Conservation (phyloP, 2,113 vertebrate species). For the Corythaeola cristata region DNA sequence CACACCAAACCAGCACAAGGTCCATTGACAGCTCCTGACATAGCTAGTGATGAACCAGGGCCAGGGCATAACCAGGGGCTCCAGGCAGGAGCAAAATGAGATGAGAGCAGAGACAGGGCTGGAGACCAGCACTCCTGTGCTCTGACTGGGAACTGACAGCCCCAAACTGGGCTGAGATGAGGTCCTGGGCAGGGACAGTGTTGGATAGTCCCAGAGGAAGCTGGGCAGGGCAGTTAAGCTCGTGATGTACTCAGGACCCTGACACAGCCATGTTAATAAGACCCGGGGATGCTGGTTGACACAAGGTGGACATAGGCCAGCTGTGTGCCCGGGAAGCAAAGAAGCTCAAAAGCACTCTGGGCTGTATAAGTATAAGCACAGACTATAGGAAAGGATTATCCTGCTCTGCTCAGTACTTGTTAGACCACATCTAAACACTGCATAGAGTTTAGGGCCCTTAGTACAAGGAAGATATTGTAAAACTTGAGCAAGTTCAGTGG, state of each 20-base stretch:
- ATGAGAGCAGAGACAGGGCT: background rate
- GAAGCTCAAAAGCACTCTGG: fast-evolving
- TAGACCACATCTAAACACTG: background rate
- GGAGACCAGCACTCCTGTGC: background rate
- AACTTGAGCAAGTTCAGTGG: background rate
- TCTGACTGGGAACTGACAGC: background rate
- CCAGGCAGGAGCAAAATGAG: background rate
- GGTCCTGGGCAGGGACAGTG: background rate
- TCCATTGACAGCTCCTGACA: background rate
- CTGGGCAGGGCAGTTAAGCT: background rate
- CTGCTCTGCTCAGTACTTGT: background rate
- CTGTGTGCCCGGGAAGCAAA: background rate
- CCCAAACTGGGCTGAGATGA: background rate
- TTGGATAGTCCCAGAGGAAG: background rate
- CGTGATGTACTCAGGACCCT: background rate
- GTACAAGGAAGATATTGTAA: background rate
- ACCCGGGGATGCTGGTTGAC: background rate
- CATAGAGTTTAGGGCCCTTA: background rate
- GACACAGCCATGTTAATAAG: background rate
- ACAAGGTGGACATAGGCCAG: background rate
- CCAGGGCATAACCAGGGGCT: background rate
- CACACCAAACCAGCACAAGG: too few relatives aligned
- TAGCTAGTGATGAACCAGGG: fast-evolving
- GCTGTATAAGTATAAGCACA: background rate
- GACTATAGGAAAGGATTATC: background rate